Evolutionary conservation across 1,140 invertebrate species (phyloP).

Genomic region (Trichoplusia ni): DNA sequence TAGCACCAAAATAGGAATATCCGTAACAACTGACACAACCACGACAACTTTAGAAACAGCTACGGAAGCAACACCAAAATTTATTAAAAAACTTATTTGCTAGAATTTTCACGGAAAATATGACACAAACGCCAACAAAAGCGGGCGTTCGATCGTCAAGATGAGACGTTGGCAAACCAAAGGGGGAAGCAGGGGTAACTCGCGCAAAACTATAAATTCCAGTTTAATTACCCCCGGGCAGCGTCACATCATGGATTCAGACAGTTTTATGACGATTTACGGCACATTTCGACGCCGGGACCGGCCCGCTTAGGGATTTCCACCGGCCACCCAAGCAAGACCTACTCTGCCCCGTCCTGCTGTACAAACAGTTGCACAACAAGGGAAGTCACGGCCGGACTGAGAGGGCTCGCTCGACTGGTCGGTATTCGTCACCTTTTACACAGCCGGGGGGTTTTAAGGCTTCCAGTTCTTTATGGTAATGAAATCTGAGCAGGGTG

Average conservation of each 20-base stretch:
- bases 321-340: constrained; percentile 51
- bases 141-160: constrained; percentile 21
- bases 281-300: constrained; percentile 82
- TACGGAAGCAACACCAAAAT: too few species aligned
- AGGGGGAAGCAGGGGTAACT: constrained; percentile 52
- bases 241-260: constrained; percentile 86
- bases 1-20: too few species aligned
- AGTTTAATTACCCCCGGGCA: constrained; percentile 85
- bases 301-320: constrained; percentile 76
- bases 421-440: constrained; percentile 77
- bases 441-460: constrained; percentile 78
- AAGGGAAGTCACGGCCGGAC: constrained; percentile 24
- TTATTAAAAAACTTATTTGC: not conserved
- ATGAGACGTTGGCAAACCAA: constrained; percentile 43
- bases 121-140: constrained; percentile 20
- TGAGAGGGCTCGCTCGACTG: constrained; percentile 43
- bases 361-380: constrained; percentile 10
- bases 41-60: too few species aligned
- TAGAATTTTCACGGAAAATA: constrained; percentile 1
- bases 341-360: constrained; percentile 39
- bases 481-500: constrained; percentile 81
- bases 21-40: too few species aligned
- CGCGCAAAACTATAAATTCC: constrained; percentile 84
- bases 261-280: constrained; percentile 88
- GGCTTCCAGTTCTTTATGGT: constrained; percentile 81